A percentile compares a stretch with the other conserved stretches of the same genome.
phyloP scores from a whole-genome alignment of 2,113 vertebrate genomes.

The Heteronetta atricapilla region DNA sequence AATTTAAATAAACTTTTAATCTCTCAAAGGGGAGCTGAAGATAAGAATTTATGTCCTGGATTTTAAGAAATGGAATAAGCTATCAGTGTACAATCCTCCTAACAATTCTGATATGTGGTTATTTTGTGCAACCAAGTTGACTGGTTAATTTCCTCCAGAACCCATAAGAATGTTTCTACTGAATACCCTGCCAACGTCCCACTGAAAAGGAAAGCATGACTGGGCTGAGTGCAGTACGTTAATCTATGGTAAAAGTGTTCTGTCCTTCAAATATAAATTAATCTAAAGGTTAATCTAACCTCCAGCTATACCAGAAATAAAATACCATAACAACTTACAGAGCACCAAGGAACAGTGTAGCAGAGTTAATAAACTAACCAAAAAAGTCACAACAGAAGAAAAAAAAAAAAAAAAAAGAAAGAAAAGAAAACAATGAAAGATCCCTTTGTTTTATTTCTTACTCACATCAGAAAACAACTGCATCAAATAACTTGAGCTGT shows the following conservation, averaged over 20 bases:
- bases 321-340: background rate
- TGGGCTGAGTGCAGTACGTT: background rate
- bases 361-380: background rate
- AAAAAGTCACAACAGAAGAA: too few species aligned
- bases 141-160: background rate
- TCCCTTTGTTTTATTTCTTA: background rate
- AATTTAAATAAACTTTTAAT: background rate
- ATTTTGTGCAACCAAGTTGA: background rate
- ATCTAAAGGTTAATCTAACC: background rate
- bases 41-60: background rate
- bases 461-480: background rate
- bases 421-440: background rate
- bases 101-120: background rate
- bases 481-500: background rate
- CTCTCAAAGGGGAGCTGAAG: background rate
- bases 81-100: background rate
- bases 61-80: background rate
- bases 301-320: background rate
- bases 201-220: background rate
- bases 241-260: background rate
- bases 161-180: fast-evolving
- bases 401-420: too few species aligned
- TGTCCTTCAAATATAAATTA: background rate
- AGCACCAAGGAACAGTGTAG: background rate
- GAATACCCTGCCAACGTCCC: background rate